A percentile compares a stretch with the other conserved stretches of the same genome.
These are phyloP conservation scores for Picus viridis DNA, from an alignment of 2,797 vertebrate species.

Conservation along the genomic window DNA sequence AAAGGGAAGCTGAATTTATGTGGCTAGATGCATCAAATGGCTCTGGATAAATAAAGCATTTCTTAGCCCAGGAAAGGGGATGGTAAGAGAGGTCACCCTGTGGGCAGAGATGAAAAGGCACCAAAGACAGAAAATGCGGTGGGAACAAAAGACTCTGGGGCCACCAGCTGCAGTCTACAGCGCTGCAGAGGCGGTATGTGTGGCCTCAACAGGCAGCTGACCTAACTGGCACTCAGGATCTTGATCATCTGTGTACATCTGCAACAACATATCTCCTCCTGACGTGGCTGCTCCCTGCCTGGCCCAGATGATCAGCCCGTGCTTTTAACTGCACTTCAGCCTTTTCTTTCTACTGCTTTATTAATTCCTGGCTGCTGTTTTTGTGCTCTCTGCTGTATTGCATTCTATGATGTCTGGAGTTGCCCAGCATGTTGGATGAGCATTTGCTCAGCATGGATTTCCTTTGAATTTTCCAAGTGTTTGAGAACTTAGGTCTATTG, in stretches of 20 bases:
- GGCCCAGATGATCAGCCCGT: background rate
- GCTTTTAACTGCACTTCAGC: background rate
- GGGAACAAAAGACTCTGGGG: background rate
- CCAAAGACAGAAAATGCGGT: rapidly evolving
- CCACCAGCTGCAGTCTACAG: background rate
- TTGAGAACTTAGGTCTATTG: background rate
- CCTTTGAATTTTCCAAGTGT: background rate
- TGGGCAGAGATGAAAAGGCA: background rate
- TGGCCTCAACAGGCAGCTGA: background rate
- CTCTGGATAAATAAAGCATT: constrained; percentile 9
- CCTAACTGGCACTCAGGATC: background rate
- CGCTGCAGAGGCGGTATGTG: background rate
- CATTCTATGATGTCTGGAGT: background rate
- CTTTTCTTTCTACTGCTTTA: background rate
- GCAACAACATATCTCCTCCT: background rate
- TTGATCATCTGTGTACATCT: background rate
- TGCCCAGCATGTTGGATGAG: background rate
- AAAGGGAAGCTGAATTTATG: constrained; percentile 19
- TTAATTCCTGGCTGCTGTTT: background rate
- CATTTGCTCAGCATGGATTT: background rate
- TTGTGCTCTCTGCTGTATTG: background rate
- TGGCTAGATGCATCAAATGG: background rate
- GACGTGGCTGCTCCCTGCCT: background rate
- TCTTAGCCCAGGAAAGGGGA: constrained; percentile 4
- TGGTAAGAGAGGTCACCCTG: background rate